Base-by-base conservation (phyloP, 2,113 vertebrate genomes). In the Siphamia tubifer region DNA sequence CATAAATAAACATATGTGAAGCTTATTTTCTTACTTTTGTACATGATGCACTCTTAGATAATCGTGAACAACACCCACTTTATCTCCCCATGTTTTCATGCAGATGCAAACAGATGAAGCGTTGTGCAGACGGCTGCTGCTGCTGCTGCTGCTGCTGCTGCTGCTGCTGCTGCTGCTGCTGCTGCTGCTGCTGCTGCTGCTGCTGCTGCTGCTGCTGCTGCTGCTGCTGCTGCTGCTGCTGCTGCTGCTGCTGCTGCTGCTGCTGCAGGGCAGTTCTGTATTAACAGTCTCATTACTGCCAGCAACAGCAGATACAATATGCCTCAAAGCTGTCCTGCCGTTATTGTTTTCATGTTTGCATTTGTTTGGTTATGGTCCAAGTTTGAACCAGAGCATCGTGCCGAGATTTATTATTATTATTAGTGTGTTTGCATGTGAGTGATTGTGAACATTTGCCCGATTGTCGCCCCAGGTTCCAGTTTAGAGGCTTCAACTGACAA, bases 271-370 rank as follows among this genome's bases (percentile, higher is more conserved):
- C 12, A 5, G 23, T 53, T 21, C 23, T 35, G 30, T 71, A 19
- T 64, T 45, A 72, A 61, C 64, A 20, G 51, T 49, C 35, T 71
- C 39, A 64, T 77, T 67, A 62, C 57, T 20, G 36, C 57, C 63
- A 15, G 44, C 2, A 13, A 13, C 6, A 61, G 11, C 53, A 21
- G 28, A 45, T n/a, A 3, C 17, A 16, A 47, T 21, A 23, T 24
- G 34, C 16, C 16, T 4, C 3, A 19, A n/a, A 49, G 47, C 62
- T 8, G 27, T 16, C 51, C 9, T 3, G 28, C 2, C 49, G 31
- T 32, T 30, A 34, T 57, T 32, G 21, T 53, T 31, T 20, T n/a
- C 8, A 12, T 30, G 10, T 51, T 36, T 28, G 11, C 5, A 45
- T 35, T 19, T 36, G 34, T 68, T 47, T 35, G n/a, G 17, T 23